These are phyloP conservation scores for Macropis europaea DNA, from an alignment of 2,888 invertebrate genomes.

Conservation along the genomic window DNA sequence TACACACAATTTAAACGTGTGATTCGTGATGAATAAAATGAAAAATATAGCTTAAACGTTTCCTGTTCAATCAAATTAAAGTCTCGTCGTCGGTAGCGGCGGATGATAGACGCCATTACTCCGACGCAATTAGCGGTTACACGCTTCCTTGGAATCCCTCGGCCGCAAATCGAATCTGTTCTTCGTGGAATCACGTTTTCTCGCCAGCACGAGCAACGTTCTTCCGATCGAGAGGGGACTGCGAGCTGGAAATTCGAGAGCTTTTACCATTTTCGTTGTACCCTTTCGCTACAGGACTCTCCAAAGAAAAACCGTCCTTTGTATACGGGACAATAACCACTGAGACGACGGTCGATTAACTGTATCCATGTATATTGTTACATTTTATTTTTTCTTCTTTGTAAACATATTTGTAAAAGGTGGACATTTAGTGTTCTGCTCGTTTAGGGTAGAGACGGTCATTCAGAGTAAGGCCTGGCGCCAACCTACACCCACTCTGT, in stretches of 20 bases:
- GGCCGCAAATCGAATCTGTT: conserved; percentile 23
- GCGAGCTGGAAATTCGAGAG: conserved; percentile 4
- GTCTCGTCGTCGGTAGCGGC: conserved; percentile 43
- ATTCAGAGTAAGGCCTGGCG: too few species aligned
- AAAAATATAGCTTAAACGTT: conserved; percentile 15
- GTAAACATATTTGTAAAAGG: too few species aligned
- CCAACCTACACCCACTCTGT: too few species aligned
- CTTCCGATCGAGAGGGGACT: neutral
- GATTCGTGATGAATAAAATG: conserved; percentile 1
- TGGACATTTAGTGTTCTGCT: too few species aligned
- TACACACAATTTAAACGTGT: conserved; percentile 10
- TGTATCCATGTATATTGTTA: too few species aligned
- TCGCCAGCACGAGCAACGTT: neutral
- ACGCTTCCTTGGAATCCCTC: conserved; percentile 23
- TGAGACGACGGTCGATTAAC: too few species aligned
- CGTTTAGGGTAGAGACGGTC: too few species aligned
- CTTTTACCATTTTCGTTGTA: neutral
- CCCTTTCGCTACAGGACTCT: too few species aligned
- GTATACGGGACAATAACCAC: too few species aligned
- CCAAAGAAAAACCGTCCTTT: too few species aligned
- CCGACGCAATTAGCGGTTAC: conserved; percentile 58
- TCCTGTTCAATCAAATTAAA: conserved; percentile 37
- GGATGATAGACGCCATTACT: conserved; percentile 62
- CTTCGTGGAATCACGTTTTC: conserved; percentile 42
- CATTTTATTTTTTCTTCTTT: too few species aligned